Evolutionary conservation across 1,140 invertebrate genomes (phyloP).

Genomic region (Wiebesia pumilae): DNA sequence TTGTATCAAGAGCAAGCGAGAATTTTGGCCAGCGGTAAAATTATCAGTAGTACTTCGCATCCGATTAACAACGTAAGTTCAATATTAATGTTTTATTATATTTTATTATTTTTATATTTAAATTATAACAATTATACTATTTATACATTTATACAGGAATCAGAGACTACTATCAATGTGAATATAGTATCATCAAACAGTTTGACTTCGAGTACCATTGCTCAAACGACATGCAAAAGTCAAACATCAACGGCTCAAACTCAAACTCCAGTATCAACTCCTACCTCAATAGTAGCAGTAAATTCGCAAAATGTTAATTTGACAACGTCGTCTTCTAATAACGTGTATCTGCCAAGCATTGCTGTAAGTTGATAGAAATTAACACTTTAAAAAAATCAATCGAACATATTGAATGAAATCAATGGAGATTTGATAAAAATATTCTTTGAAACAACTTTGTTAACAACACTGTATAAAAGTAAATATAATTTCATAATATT

Average conservation of each 20-base stretch:
- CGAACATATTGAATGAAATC: background rate
- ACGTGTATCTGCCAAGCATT: conserved; percentile 62
- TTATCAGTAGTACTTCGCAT: conserved; percentile 69
- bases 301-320: conserved; percentile 64
- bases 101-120: conserved; percentile 16
- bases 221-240: conserved; percentile 67
- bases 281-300: conserved; percentile 58
- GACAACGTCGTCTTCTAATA: conserved; percentile 58
- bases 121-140: background rate
- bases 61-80: conserved; percentile 64
- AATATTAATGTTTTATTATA: conserved; percentile 18
- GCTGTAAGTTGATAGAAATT: conserved; percentile 59
- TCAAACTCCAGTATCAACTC: conserved; percentile 63
- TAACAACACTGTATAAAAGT: no score
- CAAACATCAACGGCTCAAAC: conserved; percentile 71
- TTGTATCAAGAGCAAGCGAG: conserved; percentile 76
- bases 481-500: no score
- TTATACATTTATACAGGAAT: conserved; percentile 55
- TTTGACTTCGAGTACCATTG: conserved; percentile 60
- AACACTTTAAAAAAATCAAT: background rate
- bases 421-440: background rate
- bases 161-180: conserved; percentile 62
- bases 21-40: conserved; percentile 76
- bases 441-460: no score
- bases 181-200: conserved; percentile 64